phyloP scores from a whole-genome alignment of 2,797 vertebrate species.

The Neopelma chrysocephalum region DNA sequence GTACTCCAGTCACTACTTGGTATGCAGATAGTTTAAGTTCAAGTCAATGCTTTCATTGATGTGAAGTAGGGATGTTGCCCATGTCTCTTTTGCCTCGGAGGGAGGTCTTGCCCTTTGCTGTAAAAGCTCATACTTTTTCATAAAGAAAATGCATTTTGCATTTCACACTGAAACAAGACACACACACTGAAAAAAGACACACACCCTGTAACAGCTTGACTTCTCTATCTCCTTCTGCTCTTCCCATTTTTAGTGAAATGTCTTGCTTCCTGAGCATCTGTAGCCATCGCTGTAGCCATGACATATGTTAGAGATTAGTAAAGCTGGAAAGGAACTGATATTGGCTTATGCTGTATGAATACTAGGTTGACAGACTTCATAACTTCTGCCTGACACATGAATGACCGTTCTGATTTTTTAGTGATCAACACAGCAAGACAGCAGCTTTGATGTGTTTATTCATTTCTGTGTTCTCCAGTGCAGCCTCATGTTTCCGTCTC shows the following conservation, averaged over 20 bases:
- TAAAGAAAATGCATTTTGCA: background rate
- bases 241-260: background rate
- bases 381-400: background rate
- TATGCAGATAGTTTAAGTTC: background rate
- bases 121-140: background rate
- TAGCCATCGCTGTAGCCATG: background rate
- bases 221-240: background rate
- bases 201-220: background rate
- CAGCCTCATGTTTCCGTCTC: background rate
- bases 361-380: background rate
- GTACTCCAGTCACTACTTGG: background rate
- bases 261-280: background rate
- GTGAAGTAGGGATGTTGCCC: background rate
- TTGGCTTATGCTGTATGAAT: background rate
- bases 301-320: background rate
- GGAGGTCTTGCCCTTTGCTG: background rate
- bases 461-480: background rate
- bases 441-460: background rate
- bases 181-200: background rate
- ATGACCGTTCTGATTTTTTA: background rate
- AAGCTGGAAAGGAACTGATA: background rate
- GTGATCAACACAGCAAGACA: background rate
- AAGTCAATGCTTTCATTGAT: background rate
- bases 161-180: background rate
- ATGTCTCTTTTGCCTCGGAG: rapidly evolving